Conservation (phyloP, 2,888 invertebrate species). For the Drosophila ezoana region DNA sequence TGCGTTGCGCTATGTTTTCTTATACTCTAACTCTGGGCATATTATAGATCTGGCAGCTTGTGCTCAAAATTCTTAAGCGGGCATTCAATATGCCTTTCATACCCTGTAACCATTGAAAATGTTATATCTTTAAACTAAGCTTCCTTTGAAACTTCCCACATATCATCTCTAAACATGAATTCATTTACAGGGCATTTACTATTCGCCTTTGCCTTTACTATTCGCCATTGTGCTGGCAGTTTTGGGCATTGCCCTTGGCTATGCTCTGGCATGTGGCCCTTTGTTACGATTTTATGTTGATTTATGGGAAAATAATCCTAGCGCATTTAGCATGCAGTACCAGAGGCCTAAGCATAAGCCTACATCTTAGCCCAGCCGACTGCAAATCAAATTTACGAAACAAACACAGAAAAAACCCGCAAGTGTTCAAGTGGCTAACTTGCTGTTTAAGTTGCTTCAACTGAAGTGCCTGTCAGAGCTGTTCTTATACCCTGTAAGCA, state of each 20-base stretch:
- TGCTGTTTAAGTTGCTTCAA: constrained; percentile 17
- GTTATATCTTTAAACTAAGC: too few relatives aligned
- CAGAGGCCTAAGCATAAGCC: constrained; percentile 23
- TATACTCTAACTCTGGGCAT: not conserved
- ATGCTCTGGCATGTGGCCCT: constrained; percentile 40
- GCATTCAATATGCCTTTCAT: too few relatives aligned
- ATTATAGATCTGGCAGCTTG: too few relatives aligned
- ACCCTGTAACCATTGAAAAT: too few relatives aligned
- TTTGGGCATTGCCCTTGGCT: constrained; percentile 28
- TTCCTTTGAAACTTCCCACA: too few relatives aligned
- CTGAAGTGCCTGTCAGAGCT: not conserved
- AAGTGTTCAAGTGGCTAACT: constrained; percentile 44
- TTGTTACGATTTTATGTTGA: constrained; percentile 74
- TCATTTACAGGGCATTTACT: constrained; percentile 34
- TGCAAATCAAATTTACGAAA: constrained; percentile 62
- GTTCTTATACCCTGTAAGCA: not conserved
- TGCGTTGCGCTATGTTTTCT: constrained; percentile 8
- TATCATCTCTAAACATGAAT: too few relatives aligned
- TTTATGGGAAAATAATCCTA: constrained; percentile 75
- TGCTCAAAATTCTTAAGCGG: too few relatives aligned
- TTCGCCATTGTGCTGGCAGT: constrained; percentile 18
- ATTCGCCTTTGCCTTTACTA: constrained; percentile 14
- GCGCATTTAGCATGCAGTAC: constrained; percentile 65
- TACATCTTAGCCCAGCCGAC: constrained; percentile 24
- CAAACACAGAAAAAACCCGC: constrained; percentile 37